phyloP scores from a whole-genome alignment of 2,888 invertebrate species.

The Charanyca ferruginea region DNA sequence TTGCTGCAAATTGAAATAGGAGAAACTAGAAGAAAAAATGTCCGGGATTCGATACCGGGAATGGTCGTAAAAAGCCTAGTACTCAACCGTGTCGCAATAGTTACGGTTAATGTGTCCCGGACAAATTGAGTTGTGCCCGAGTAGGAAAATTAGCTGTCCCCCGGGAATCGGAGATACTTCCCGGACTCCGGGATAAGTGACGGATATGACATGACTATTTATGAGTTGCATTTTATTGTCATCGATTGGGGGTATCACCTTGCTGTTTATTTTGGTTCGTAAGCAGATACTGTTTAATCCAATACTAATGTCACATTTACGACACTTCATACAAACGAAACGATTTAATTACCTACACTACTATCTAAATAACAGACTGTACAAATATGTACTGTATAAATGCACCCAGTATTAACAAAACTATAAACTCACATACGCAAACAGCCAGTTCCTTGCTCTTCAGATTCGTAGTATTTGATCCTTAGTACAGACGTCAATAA shows the following conservation, averaged over 20 bases:
- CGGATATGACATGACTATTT: constrained; percentile 68
- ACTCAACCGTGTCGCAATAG: constrained; percentile 87
- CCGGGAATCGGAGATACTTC: constrained; percentile 70
- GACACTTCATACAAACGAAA: too few species aligned
- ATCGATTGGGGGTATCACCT: constrained; percentile 48
- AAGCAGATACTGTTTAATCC: constrained; percentile 2
- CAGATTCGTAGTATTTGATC: not conserved
- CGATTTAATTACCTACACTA: too few species aligned
- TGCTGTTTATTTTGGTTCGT: constrained; percentile 21
- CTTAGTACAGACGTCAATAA: too few species aligned
- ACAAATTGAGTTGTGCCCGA: constrained; percentile 89
- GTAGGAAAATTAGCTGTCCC: constrained; percentile 87
- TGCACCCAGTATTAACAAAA: too few species aligned
- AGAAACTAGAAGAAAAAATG: constrained; percentile 76
- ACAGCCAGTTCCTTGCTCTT: not conserved
- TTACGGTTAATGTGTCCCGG: constrained; percentile 89
- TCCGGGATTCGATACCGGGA: constrained; percentile 77
- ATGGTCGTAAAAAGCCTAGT: constrained; percentile 86
- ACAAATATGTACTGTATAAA: too few species aligned
- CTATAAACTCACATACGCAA: too few species aligned
- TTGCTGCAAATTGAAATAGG: constrained; percentile 88
- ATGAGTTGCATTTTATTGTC: constrained; percentile 58
- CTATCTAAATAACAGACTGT: too few species aligned
- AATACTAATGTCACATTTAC: too few species aligned
- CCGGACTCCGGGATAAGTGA: constrained; percentile 58